Percentiles rank a stretch among this genome's conserved stretches.
These are phyloP conservation scores for Sebastes jordani DNA, from an alignment of 2,797 vertebrate genomes.

Conservation along the genomic window DNA sequence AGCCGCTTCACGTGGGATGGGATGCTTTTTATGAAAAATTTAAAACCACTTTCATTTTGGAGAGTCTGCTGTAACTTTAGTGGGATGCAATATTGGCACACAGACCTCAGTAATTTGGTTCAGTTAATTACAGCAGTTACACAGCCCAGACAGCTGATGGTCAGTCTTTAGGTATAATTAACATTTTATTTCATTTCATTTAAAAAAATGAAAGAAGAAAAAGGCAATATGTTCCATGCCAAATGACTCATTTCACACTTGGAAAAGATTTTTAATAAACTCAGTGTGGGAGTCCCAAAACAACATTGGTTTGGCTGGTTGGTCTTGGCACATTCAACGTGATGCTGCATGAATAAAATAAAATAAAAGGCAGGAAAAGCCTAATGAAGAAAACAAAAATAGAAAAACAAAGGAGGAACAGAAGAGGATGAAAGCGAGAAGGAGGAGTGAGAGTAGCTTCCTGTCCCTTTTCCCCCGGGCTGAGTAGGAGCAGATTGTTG, in stretches of 20 bases:
- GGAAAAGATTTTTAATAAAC: constrained; percentile 36
- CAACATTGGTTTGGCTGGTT: constrained; percentile 18
- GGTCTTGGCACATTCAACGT: background rate
- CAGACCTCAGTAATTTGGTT: constrained; percentile 21
- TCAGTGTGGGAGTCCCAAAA: constrained; percentile 33
- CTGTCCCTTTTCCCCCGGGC: constrained; percentile 24
- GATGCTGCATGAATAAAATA: constrained; percentile 13
- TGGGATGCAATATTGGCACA: constrained; percentile 10
- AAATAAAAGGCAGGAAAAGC: constrained; percentile 3
- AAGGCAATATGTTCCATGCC: background rate
- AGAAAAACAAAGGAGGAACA: background rate
- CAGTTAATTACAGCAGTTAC: constrained; percentile 18
- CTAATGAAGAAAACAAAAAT: background rate
- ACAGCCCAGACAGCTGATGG: constrained; percentile 8
- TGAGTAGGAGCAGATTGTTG: constrained; percentile 46
- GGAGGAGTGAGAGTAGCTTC: constrained; percentile 26
- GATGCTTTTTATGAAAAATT: constrained; percentile 45
- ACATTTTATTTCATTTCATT: constrained; percentile 10
- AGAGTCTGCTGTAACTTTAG: constrained; percentile 45
- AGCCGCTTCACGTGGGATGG: constrained; percentile 26
- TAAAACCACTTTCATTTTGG: constrained; percentile 44
- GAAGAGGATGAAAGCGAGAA: background rate
- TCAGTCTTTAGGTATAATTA: constrained; percentile 13
- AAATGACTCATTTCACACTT: constrained; percentile 40
- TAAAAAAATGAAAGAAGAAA: constrained; percentile 1